Evolutionary conservation across 1,140 invertebrate genomes (phyloP).

Genomic region (Aphelenchoides avenae): DNA sequence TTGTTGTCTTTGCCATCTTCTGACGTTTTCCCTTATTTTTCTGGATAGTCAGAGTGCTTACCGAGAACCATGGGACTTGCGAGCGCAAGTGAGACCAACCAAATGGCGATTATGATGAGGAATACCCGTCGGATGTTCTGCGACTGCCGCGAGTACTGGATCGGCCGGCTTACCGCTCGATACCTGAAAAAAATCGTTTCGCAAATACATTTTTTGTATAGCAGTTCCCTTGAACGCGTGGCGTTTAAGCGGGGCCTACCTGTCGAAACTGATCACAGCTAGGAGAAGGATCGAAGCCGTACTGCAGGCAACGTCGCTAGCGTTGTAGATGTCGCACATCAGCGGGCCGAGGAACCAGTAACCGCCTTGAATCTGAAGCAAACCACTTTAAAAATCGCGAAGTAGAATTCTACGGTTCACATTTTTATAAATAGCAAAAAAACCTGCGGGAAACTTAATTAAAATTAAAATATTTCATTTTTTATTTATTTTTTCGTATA

Average conservation of each 20-base stretch:
- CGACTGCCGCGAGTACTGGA: slow-evolving; percentile 91
- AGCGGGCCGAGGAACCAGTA: slow-evolving; percentile 78
- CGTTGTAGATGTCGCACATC: slow-evolving; percentile 93
- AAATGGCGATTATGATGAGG: slow-evolving; percentile 86
- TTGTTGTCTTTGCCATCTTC: too few species aligned
- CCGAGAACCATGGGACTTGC: slow-evolving; percentile 94
- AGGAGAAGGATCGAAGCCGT: slow-evolving; percentile 97
- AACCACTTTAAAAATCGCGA: too few species aligned
- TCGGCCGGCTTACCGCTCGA: slow-evolving; percentile 95
- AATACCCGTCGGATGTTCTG: slow-evolving; percentile 92
- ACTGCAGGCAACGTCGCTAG: slow-evolving; percentile 91
- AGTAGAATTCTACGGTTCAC: too few species aligned
- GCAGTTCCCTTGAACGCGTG: neutral
- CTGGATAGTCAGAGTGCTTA: slow-evolving; percentile 60
- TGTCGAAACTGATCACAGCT: slow-evolving; percentile 96
- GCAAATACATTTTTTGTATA: slow-evolving; percentile 41
- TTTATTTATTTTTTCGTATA: too few species aligned
- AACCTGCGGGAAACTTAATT: too few species aligned
- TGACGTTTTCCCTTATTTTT: too few species aligned
- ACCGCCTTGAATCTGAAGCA: slow-evolving; percentile 47
- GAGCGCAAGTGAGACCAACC: slow-evolving; percentile 90
- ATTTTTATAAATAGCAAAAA: too few species aligned
- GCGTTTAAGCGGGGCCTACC: slow-evolving; percentile 66
- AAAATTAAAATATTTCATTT: slow-evolving; percentile 2
- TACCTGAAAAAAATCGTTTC: too few species aligned